Evolutionary conservation across 2,888 invertebrate species (phyloP).

Genomic region (Sinhomidia bicolor): DNA sequence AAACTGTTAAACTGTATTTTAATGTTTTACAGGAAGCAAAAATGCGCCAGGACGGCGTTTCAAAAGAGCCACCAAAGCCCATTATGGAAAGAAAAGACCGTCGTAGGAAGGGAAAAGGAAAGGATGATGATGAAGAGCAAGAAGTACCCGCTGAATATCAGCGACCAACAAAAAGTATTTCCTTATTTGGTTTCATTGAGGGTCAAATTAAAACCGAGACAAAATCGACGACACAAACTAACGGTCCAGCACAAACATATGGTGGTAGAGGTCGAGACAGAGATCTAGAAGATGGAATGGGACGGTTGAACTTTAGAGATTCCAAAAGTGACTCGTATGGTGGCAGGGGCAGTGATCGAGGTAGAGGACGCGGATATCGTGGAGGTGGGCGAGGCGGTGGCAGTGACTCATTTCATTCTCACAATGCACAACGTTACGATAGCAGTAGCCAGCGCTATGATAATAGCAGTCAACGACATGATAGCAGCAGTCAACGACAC

Average conservation of each 20-base stretch:
- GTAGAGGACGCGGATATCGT: constrained; percentile 59
- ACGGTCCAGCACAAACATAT: constrained; percentile 14
- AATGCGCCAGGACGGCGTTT: constrained; percentile 47
- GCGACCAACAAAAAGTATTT: constrained; percentile 76
- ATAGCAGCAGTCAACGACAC: constrained; percentile 1
- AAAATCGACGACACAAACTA: constrained; percentile 11
- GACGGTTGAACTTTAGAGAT: constrained; percentile 34
- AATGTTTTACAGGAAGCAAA: constrained; percentile 57
- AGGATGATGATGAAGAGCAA: constrained; percentile 76
- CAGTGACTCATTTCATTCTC: not conserved
- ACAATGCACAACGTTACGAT: not conserved
- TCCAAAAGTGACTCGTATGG: constrained; percentile 8
- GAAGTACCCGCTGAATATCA: constrained; percentile 76
- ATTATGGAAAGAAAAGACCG: constrained; percentile 58
- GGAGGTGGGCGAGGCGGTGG: constrained; percentile 37
- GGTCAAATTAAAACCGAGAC: constrained; percentile 73
- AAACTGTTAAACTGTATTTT: no score
- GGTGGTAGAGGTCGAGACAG: constrained; percentile 28
- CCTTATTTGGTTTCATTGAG: constrained; percentile 78
- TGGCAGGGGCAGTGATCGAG: constrained; percentile 35
- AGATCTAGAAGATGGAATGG: constrained; percentile 56
- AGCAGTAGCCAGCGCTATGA: not conserved
- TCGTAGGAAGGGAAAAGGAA: constrained; percentile 43
- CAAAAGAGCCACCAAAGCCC: constrained; percentile 26
- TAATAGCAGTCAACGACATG: not conserved